A percentile compares a stretch with the other conserved stretches of the same genome.
phyloP scores from a whole-genome alignment of 2,113 vertebrate species.

The Saccopteryx leptura region DNA sequence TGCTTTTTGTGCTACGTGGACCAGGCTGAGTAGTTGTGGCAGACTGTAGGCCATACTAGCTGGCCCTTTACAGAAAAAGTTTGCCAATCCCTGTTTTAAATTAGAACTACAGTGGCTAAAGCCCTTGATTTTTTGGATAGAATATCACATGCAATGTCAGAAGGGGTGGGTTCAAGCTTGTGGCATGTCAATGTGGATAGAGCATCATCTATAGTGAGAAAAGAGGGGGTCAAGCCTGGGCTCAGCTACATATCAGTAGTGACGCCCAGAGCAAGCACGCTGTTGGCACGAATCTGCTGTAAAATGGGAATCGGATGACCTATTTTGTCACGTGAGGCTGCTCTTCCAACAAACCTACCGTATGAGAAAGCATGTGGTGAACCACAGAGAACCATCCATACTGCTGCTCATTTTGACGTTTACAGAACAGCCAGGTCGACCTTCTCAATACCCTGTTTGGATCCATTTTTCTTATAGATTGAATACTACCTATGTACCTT shows the following conservation, averaged over 20 bases:
- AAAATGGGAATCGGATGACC: not conserved
- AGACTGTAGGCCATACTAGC: not conserved
- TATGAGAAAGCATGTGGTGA: not conserved
- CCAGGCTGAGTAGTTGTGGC: not conserved
- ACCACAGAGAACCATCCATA: not conserved
- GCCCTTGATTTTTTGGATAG: not conserved
- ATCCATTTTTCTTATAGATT: not conserved
- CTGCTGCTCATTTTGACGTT: not conserved
- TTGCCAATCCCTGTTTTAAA: constrained; percentile 10
- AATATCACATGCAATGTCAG: not conserved
- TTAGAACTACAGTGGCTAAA: not conserved
- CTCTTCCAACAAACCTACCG: not conserved
- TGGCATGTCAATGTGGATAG: not conserved
- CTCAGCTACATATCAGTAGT: not conserved
- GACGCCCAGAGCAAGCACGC: not conserved
- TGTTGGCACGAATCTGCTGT: not conserved
- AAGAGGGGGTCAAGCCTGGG: not conserved
- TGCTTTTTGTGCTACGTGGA: not conserved
- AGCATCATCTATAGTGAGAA: not conserved
- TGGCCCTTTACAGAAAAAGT: not conserved
- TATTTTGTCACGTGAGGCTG: not conserved
- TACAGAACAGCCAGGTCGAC: not conserved
- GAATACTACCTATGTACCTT: not conserved
- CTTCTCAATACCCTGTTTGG: not conserved
- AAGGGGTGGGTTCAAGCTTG: not conserved